Base-by-base conservation (phyloP, 2,113 vertebrate genomes). In the Pluvianellus socialis region DNA sequence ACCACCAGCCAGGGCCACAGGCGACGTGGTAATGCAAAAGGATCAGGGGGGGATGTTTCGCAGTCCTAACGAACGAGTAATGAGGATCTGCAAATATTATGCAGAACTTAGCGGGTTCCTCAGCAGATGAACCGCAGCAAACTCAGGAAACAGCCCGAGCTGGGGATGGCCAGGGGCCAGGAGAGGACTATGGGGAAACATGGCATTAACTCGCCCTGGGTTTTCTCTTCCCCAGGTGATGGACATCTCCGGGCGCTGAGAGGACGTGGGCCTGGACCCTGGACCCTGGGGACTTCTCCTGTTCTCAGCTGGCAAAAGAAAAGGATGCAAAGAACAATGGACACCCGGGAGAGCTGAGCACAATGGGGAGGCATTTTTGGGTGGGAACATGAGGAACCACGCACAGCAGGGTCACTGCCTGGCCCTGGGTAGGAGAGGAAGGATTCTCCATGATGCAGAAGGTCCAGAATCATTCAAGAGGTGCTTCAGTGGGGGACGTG, bases 61-160 rank as follows among this genome's bases (percentile, higher is more conserved):
- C 8, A 7, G 27, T 11, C 28, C 47, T 17, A 16, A 83, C 6
- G 45, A 45, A 38, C 4, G 12, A 10, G 44, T 21, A 45, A 23
- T 2, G 6, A 26, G 65, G 65, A 70, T 30, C n/a, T 88, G 75
- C 61, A 66, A 45, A 86, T 55, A 27, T 4, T 32, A 17, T 2
- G 24, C 11, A 45, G 79, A 26, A 55, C 65, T 61, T 7, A 1
- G 7, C 0, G 5, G 66, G 58, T 53, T 84, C 50, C 4, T 4
- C 17, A 72, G 56, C 1, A 38, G 73, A 55, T 6, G 62, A 24
- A 6, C 22, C 3, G 1, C 5, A 11, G 28, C 9, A 5, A 55
- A 45, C 19, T 3, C 30, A 32, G 70, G 62, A 61, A 27, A 42
- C 0, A 0, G 62, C 38, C 44, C 1, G 0, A 23, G 27, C 11